Percentiles rank a stretch among this genome's conserved stretches.
Evolutionary conservation across 37 sponge, comb jelly and placozoan species (phyloP).

Genomic region (Mnemiopsis leidyi): DNA sequence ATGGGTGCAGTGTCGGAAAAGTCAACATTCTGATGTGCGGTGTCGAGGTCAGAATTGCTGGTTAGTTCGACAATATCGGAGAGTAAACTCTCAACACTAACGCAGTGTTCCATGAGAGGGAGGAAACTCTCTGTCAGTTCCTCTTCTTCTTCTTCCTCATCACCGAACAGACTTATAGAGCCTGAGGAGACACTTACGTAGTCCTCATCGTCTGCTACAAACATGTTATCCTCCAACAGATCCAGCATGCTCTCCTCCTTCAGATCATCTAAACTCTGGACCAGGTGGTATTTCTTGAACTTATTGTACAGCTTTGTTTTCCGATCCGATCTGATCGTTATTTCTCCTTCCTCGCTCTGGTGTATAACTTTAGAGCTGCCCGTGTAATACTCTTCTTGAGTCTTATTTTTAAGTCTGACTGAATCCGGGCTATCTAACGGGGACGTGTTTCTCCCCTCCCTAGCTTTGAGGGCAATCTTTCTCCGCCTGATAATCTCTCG

Average conservation of each 20-base stretch:
- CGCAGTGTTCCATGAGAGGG: slow-evolving; percentile 23
- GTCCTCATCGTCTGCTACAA: slow-evolving; percentile 57
- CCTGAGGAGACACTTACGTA: slow-evolving; percentile 34
- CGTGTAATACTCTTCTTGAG: slow-evolving; percentile 5
- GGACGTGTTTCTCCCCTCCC: neutral
- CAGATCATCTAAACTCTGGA: neutral
- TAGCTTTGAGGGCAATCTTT: neutral
- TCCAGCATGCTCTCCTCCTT: slow-evolving; percentile 23
- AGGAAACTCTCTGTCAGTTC: neutral
- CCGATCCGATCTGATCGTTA: slow-evolving; percentile 9
- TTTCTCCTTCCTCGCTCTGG: neutral
- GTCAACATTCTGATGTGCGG: neutral
- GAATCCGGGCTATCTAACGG: neutral
- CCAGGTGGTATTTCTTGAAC: slow-evolving; percentile 26
- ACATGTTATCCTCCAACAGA: slow-evolving; percentile 15
- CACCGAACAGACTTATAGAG: neutral
- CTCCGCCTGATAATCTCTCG: neutral
- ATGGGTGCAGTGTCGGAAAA: neutral
- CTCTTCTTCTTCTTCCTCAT: neutral
- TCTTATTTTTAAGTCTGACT: neutral
- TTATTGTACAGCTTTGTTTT: neutral
- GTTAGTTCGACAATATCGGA: slow-evolving; percentile 3
- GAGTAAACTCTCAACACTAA: slow-evolving; percentile 36
- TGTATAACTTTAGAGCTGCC: slow-evolving; percentile 31
- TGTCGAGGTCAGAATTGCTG: neutral